Percentiles rank a stretch among this genome's conserved stretches.
Evolutionary conservation across 2,888 invertebrate species (phyloP).

Genomic region (Drosophila pegasa): DNA sequence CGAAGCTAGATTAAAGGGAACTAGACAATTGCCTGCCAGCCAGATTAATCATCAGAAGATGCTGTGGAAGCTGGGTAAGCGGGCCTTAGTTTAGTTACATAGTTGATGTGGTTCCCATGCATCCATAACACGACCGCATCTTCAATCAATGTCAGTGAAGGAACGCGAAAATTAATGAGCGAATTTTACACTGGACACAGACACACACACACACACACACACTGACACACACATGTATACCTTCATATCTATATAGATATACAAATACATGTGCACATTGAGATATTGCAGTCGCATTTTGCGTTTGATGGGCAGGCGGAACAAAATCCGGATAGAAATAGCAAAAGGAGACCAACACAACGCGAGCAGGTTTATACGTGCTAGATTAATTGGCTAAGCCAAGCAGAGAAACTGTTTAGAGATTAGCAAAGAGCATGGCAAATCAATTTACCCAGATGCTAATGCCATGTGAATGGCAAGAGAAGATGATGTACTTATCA

Average conservation of each 20-base stretch:
- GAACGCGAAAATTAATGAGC: constrained; percentile 74
- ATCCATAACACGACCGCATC: constrained; percentile 71
- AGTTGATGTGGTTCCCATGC: constrained; percentile 61
- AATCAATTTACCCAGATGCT: background rate
- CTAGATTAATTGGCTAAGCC: constrained; percentile 1
- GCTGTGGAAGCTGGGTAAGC: constrained; percentile 16
- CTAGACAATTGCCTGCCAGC: constrained; percentile 42
- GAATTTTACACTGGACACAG: constrained; percentile 65
- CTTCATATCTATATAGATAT: constrained; percentile 4
- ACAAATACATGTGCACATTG: constrained; percentile 25
- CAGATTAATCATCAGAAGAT: constrained; percentile 61
- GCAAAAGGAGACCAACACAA: constrained; percentile 14
- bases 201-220: background rate
- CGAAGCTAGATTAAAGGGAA: constrained; percentile 5
- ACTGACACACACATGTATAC: background rate
- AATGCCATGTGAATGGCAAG: background rate
- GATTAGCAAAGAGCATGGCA: constrained; percentile 3
- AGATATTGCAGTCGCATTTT: constrained; percentile 29
- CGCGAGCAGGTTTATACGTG: constrained; percentile 42
- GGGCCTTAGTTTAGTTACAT: constrained; percentile 21
- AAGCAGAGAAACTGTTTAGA: background rate
- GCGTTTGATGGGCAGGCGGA: constrained; percentile 58
- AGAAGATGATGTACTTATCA: background rate
- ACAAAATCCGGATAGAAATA: constrained; percentile 47
- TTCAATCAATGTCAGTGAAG: constrained; percentile 72